Percentiles rank a stretch among this genome's conserved stretches.
These are phyloP conservation scores for Siphlonurus alternatus DNA, from an alignment of 2,888 invertebrate genomes.

Conservation along the genomic window DNA sequence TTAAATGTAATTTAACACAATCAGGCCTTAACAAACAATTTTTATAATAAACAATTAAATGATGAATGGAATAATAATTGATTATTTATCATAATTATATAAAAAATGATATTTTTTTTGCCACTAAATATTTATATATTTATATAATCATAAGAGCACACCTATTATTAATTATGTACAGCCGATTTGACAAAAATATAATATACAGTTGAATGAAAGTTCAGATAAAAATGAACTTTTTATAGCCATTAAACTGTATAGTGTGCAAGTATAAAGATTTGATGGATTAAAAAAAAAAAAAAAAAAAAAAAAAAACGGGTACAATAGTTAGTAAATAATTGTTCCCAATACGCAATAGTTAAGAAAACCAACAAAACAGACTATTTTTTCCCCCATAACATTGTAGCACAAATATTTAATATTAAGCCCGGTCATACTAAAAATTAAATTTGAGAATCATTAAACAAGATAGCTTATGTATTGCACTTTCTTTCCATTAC, in stretches of 20 bases:
- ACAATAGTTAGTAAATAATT: too few relatives aligned
- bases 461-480: too few relatives aligned
- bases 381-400: too few relatives aligned
- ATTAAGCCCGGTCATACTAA: too few relatives aligned
- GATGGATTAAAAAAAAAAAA: not conserved
- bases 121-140: conserved; percentile 1
- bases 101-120: not conserved
- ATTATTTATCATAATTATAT: conserved; percentile 1
- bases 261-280: not conserved
- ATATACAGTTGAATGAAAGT: not conserved
- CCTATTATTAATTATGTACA: not conserved
- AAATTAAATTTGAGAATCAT: too few relatives aligned
- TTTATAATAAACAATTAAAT: conserved; percentile 4
- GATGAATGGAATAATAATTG: not conserved
- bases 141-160: not conserved
- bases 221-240: too few relatives aligned
- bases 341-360: too few relatives aligned
- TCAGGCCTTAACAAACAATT: not conserved
- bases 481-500: too few relatives aligned
- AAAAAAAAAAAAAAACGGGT: not conserved
- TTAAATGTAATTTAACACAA: not conserved
- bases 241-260: not conserved
- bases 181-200: not conserved
- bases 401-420: too few relatives aligned
- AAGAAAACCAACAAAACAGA: too few relatives aligned